Evolutionary conservation across 35 echinoderm and acorn worm genomes (phyloP).

Genomic region (Lytechinus pictus): DNA sequence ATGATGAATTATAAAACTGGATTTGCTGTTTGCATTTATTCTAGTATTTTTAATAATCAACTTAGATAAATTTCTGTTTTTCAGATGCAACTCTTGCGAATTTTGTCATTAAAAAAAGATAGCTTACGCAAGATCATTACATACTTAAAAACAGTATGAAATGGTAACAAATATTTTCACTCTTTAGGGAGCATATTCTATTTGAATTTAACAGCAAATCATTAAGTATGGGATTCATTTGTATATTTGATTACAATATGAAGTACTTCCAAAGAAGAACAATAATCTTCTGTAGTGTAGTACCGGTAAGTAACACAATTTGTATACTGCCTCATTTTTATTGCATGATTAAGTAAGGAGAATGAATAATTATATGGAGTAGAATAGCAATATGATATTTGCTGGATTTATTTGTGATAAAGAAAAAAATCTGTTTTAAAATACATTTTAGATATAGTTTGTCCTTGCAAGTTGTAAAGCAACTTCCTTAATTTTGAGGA

Average conservation of each 20-base stretch:
- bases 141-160: not conserved
- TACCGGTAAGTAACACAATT: not conserved
- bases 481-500: no score
- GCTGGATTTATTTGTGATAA: not conserved
- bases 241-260: not conserved
- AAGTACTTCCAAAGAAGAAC: not conserved
- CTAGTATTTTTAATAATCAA: no score
- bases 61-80: not conserved
- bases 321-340: not conserved
- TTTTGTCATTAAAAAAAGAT: not conserved
- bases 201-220: not conserved
- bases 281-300: not conserved
- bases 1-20: not conserved
- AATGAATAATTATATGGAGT: not conserved
- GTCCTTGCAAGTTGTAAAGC: no score
- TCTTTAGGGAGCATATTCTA: not conserved
- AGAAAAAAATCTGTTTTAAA: no score
- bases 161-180: not conserved
- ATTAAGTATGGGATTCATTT: not conserved
- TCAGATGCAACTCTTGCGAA: not conserved
- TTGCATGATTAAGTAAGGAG: not conserved
- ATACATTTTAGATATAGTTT: no score
- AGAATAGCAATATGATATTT: not conserved
- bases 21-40: not conserved
- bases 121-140: not conserved